Conservation (phyloP, 2,888 invertebrate genomes). For the Dexiosoma caninum region DNA sequence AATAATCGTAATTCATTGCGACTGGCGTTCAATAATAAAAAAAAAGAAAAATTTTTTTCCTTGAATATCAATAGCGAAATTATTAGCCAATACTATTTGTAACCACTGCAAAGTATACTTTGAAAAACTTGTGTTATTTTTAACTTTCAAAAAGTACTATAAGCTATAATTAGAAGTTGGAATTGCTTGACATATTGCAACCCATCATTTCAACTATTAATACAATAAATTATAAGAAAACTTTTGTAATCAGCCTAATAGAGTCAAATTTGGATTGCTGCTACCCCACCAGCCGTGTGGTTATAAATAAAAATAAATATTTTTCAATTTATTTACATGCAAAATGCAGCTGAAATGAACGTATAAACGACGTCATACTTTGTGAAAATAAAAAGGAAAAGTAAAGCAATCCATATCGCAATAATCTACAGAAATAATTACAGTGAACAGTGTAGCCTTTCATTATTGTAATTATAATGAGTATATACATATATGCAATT, state of each 20-base stretch:
- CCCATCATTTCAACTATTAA: not conserved
- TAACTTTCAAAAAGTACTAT: not conserved
- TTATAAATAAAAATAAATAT: not conserved
- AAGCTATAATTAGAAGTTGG: not conserved
- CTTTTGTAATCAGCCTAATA: constrained; percentile 9
- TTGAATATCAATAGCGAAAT: not conserved
- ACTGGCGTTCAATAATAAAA: not conserved
- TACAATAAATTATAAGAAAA: constrained; percentile 11
- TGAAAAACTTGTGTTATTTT: not conserved
- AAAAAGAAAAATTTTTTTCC: not conserved
- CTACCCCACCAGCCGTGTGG: not conserved
- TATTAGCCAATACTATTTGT: too few relatives aligned
- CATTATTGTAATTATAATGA: not conserved
- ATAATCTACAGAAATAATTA: constrained; percentile 4
- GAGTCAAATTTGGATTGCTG: not conserved
- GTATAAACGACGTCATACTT: not conserved
- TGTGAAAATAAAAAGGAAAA: too few relatives aligned
- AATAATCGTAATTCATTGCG: too few relatives aligned
- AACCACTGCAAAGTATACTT: not conserved
- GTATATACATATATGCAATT: not conserved
- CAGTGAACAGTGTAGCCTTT: not conserved
- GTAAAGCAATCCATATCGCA: not conserved
- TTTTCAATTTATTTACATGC: constrained; percentile 15
- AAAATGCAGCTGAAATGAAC: not conserved
- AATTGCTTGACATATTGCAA: not conserved